Evolutionary conservation across 2,797 vertebrate species (phyloP), one percentile per base, ranked within the genome.

Genomic region (Triplophysa yarkandensis): DNA sequence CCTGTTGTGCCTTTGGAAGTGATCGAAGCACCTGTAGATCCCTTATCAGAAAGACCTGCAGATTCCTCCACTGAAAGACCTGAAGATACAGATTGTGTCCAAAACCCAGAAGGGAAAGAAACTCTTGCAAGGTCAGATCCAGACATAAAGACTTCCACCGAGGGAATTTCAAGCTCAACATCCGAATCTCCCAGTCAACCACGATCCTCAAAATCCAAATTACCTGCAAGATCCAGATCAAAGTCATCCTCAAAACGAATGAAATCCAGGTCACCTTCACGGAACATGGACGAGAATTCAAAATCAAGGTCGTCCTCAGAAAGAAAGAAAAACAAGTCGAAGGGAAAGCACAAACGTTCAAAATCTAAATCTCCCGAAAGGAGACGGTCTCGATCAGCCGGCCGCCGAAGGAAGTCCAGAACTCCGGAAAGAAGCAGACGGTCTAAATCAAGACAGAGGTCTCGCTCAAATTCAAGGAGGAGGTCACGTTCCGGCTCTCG

Each of bases 371-470:
- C 93, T 23, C 93, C 93, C 58, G 89, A 92, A 39, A 87, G 91
- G 57, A 90, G 92, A 27, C 85, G 91, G 43, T 95, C 94, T 21
- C 87, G 90, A 46, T 94, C 94, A 30, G 90, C 92, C 1, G 84
- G 90, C 21, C 89, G 88, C 10, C 86, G 87, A 46, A 90, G 90
- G 66, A 86, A 87, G 13, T 87, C 84, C 25, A 80, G 63, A 3
- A 83, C 19, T 25, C 75, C 73, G 2, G 90, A 86, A 3, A 94
- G 90, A 69, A 85, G 90, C 30, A 88, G 90, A 0, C 84, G 90
- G 0, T 95, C 94, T 60, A 83, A 70, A 57, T 86, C 85, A 0
- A 87, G 88, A 17, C 86, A 93, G 68, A 88, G 94, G 48, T 97
- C 96, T 0, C 89, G 91, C 30, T 97, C 96, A 0, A 87, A 80